Conservation (phyloP, 2,888 invertebrate species). For the Drosophila hamatofila region DNA sequence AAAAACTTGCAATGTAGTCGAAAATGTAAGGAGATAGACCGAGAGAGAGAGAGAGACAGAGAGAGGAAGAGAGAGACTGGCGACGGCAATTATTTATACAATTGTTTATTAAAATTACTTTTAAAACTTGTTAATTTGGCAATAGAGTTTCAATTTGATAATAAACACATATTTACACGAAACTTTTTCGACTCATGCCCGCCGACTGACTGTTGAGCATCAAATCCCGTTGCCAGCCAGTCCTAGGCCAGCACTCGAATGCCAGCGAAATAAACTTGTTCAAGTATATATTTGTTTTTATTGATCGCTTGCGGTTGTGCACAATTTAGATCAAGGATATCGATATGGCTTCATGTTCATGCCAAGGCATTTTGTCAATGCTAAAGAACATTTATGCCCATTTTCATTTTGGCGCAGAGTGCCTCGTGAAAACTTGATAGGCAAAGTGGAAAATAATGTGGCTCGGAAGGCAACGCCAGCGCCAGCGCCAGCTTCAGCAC, state of each 20-base stretch:
- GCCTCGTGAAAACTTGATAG: conserved; percentile 62
- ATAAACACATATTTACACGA: conserved; percentile 34
- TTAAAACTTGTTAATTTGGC: conserved; percentile 74
- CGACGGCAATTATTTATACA: conserved; percentile 63
- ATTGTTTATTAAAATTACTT: conserved; percentile 72
- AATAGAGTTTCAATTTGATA: conserved; percentile 34
- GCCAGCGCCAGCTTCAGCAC: background rate
- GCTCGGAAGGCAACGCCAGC: conserved; percentile 57
- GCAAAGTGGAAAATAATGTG: conserved; percentile 75
- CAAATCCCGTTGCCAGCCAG: conserved; percentile 4
- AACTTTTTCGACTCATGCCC: conserved; percentile 17
- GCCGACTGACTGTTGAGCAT: conserved; percentile 1
- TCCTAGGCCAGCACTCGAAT: conserved; percentile 26
- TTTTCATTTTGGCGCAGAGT: conserved; percentile 65
- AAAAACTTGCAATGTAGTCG: conserved; percentile 32
- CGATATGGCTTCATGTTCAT: conserved; percentile 75
- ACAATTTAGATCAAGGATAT: conserved; percentile 82
- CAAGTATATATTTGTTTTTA: conserved; percentile 59
- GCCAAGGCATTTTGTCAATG: conserved; percentile 79
- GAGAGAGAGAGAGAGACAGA: background rate
- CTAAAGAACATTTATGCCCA: conserved; percentile 72
- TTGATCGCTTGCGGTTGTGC: conserved; percentile 82
- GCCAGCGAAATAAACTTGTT: conserved; percentile 63
- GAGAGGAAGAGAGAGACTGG: conserved; percentile 5
- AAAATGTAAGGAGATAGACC: conserved; percentile 27